Base-by-base conservation (phyloP, 2,113 vertebrate genomes). In the Hymenochirus boettgeri region DNA sequence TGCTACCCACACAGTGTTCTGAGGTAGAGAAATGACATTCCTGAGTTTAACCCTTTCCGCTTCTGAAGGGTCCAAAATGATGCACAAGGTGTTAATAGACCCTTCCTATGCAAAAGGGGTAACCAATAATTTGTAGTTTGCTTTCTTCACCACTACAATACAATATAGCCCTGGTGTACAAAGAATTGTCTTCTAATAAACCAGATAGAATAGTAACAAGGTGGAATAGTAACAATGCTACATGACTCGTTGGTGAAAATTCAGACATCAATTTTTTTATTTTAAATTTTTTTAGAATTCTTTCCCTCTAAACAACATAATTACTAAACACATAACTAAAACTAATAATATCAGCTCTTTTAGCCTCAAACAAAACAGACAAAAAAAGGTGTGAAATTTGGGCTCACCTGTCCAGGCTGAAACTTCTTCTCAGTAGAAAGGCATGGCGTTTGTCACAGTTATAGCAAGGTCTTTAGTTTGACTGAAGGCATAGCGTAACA, bases 91-190 rank as follows among this genome's bases (percentile, higher is more conserved):
- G 27, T 9, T 27, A 24, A n/a, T 17, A 37, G 57, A n/a, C 19
- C 25, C 3, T 26, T 19, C 46, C 29, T 22, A 27, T 29, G 27
- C 26, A 66, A 4, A 67, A n/a, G 48, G 45, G 65, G 42, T 60
- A 26, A 60, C 12, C 45, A 23, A 27, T 42, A 22, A 42, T 50
- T 33, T 69, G 56, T 33, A 45, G 56, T 69, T 48, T 65, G 19
- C 10, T 33, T 82, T 65, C 37, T 57, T 15, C 17, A 51, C 81
- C 80, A 84, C 87, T 86, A 69, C 65, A 39, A 31, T 27, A 69
- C 45, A 39, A 47, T 24, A 59, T 66, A 58, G 64, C 64, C 55
- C 46, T 50, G 64, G 5, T 47, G 51, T 70, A 45, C 1, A 57
- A 58, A 71, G 72, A 72, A 70, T 55, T 47, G 39, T n/a, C 46